Base-by-base conservation (phyloP, 1,140 invertebrate genomes). In the Bombus polaris region DNA sequence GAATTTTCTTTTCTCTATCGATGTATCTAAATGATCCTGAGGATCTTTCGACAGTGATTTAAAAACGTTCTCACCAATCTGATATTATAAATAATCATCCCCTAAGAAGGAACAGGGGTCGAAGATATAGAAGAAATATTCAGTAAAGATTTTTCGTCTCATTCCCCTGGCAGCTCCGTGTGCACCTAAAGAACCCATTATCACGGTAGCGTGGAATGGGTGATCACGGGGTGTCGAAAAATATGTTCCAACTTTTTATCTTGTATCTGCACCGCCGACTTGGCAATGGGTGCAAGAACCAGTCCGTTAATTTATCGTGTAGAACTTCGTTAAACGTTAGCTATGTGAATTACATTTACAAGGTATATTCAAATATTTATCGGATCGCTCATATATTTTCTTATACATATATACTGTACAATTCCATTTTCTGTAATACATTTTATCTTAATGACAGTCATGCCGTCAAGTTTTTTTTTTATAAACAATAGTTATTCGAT, bases 181-280 rank as follows among this genome's bases (percentile, higher is more conserved):
- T 65, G 47, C 65, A 22, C 70, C 75, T 72, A 89, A 85, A 75
- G 81, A 66, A 80, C 73, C 91, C 88, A 92, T 92, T 92, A 92
- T 90, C 89, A 74, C 81, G 65, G 13, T 65, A n/a, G 71, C 59
- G 78, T 76, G 68, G 82, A 86, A 59, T 35, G 80, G 76, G 87
- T 86, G 91, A 85, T 87, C 86, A 62, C 68, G 71, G 86, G 81
- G 87, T 91, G 91, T 86, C 85, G 90, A 92, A 92, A 92, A 92
- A 92, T 92, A 92, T 92, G 92, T 87, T 90, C 90, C 79, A 92
- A 92, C 91, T 92, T 92, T 92, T 92, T 92, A 92, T 92, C 92
- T 91, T 87, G 88, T 86, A 91, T 92, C 92, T 87, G 85, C 87
- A 80, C 87, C 71, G 81, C 74, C 75, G 84, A 83, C 84, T 91